Percentiles rank a stretch among this genome's conserved stretches.
Evolutionary conservation across 2,888 invertebrate genomes (phyloP).

Genomic region (Lycia hirtaria): DNA sequence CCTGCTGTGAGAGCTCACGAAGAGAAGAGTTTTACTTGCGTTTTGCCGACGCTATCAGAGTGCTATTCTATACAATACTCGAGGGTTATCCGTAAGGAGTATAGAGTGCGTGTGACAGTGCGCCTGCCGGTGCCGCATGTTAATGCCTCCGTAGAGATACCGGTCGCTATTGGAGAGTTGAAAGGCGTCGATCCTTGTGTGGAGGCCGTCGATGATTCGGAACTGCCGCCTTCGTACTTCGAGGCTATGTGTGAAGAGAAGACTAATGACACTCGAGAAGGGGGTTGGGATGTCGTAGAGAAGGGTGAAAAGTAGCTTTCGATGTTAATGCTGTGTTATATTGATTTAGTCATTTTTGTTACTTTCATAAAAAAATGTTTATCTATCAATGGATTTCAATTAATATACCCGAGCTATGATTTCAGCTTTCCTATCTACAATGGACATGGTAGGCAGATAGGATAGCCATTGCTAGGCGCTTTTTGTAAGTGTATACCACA

Average conservation of each 20-base stretch:
- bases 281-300: neutral
- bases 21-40: conserved; percentile 1
- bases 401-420: too few relatives aligned
- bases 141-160: conserved; percentile 24
- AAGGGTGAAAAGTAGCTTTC: too few relatives aligned
- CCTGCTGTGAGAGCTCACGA: neutral
- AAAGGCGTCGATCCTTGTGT: neutral
- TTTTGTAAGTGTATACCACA: too few relatives aligned
- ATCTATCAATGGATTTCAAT: too few relatives aligned
- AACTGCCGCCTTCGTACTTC: conserved; percentile 41
- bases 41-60: conserved; percentile 21
- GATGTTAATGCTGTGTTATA: neutral
- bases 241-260: conserved; percentile 39
- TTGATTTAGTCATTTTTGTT: neutral
- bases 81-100: conserved; percentile 27
- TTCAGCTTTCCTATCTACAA: too few relatives aligned
- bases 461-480: too few relatives aligned
- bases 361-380: neutral
- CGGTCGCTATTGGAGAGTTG: conserved; percentile 28
- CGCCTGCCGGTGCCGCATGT: conserved; percentile 30
- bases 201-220: conserved; percentile 1
- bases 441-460: too few relatives aligned
- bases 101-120: conserved; percentile 25
- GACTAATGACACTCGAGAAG: neutral
- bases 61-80: conserved; percentile 19